Evolutionary conservation across 2,797 vertebrate species (phyloP).

Genomic region (Parambassis ranga): DNA sequence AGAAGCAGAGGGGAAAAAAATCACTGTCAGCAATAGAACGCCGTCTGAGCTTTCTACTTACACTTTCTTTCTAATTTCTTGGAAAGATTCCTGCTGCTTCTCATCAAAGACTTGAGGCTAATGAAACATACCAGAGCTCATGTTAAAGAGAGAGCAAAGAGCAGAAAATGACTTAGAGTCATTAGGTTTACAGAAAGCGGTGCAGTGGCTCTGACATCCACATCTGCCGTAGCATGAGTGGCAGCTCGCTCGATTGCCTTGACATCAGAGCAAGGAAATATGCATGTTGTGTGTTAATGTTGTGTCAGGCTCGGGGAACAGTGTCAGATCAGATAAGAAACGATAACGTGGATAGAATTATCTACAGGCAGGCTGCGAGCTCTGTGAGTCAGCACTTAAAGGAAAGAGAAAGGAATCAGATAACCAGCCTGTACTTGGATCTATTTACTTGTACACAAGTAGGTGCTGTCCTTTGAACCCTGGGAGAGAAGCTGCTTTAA

Average conservation of each 20-base stretch:
- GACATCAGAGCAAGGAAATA: constrained; percentile 27
- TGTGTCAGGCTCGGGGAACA: constrained; percentile 50
- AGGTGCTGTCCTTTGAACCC: constrained; percentile 64
- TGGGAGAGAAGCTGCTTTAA: constrained; percentile 29
- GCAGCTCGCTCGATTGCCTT: constrained; percentile 38
- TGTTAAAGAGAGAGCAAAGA: constrained; percentile 22
- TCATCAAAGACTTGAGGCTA: constrained; percentile 33
- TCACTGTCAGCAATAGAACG: constrained; percentile 30
- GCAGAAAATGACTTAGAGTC: constrained; percentile 3
- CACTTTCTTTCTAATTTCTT: constrained; percentile 22
- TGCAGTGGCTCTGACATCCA: background rate
- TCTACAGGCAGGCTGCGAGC: constrained; percentile 17
- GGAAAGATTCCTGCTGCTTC: constrained; percentile 13
- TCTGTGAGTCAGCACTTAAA: constrained; percentile 1
- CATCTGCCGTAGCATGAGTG: constrained; percentile 14
- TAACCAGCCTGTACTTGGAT: constrained; percentile 46
- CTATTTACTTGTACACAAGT: constrained; percentile 43
- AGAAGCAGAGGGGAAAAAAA: constrained; percentile 21
- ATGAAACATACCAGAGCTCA: constrained; percentile 17
- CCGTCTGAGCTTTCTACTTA: constrained; percentile 25
- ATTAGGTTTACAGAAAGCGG: background rate
- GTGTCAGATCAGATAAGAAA: constrained; percentile 67
- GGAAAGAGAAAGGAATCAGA: constrained; percentile 25
- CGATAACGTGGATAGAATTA: constrained; percentile 42
- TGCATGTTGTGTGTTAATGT: constrained; percentile 22